Percentiles rank a stretch among this genome's conserved stretches.
These are phyloP conservation scores for Prosopocoilus inquinatus DNA, from an alignment of 2,888 invertebrate genomes.

Conservation along the genomic window DNA sequence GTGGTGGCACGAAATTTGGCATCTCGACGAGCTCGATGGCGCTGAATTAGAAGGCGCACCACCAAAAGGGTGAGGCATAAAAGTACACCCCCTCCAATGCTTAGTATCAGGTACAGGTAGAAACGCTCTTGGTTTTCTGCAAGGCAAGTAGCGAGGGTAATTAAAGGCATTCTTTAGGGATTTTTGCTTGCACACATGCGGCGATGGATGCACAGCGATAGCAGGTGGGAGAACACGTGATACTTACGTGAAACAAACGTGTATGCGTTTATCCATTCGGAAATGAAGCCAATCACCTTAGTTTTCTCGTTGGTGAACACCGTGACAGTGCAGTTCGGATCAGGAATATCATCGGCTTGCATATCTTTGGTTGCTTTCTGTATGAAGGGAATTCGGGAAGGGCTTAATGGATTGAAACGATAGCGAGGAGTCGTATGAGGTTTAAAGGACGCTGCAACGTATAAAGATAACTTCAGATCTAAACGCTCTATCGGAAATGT, in stretches of 20 bases:
- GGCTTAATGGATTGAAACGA: slow-evolving; percentile 37
- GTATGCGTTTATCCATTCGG: slow-evolving; percentile 70
- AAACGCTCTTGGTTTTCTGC: slow-evolving; percentile 77
- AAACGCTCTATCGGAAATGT: slow-evolving; percentile 9
- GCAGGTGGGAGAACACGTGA: slow-evolving; percentile 25
- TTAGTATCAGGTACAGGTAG: slow-evolving; percentile 80
- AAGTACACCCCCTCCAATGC: slow-evolving; percentile 68
- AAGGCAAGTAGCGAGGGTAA: slow-evolving; percentile 23
- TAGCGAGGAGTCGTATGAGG: slow-evolving; percentile 38
- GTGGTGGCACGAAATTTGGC: slow-evolving; percentile 67
- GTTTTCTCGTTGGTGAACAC: slow-evolving; percentile 51
- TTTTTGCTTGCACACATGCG: slow-evolving; percentile 9
- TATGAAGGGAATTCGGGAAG: slow-evolving; percentile 37
- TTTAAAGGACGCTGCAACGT: slow-evolving; percentile 40
- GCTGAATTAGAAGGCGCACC: slow-evolving; percentile 67
- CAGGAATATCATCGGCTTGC: slow-evolving; percentile 44
- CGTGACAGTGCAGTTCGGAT: slow-evolving; percentile 55
- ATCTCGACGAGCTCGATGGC: slow-evolving; percentile 61
- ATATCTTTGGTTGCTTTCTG: slow-evolving; percentile 44
- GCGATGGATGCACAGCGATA: slow-evolving; percentile 28
- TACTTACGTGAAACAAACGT: slow-evolving; percentile 69
- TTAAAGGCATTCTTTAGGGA: not conserved
- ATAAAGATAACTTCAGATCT: slow-evolving; percentile 29
- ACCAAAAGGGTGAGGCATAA: slow-evolving; percentile 71
- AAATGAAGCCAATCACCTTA: slow-evolving; percentile 63